Conservation (phyloP, 2,888 invertebrate genomes). For the Polyploca ridens region DNA sequence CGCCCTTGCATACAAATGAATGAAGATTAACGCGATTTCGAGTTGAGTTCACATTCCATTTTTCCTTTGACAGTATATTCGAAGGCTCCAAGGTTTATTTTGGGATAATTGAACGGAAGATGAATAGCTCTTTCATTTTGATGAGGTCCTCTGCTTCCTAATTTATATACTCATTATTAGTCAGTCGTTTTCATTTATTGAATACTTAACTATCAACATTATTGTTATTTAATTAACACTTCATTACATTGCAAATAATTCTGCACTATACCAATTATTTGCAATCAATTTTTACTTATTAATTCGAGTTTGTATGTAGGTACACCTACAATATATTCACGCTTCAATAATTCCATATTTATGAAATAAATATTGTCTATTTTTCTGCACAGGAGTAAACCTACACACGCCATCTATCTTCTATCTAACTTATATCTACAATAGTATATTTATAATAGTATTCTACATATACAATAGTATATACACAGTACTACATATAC, state of each 20-base stretch:
- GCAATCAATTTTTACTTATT: too few species aligned
- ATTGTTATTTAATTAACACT: background rate
- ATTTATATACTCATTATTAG: constrained; percentile 9
- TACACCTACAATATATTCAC: too few species aligned
- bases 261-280: too few species aligned
- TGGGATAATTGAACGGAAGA: constrained; percentile 47
- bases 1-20: constrained; percentile 70
- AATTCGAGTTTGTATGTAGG: too few species aligned
- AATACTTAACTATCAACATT: background rate
- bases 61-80: constrained; percentile 57
- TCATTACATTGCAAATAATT: background rate
- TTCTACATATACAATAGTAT: too few species aligned
- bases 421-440: too few species aligned
- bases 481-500: too few species aligned
- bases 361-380: too few species aligned
- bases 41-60: constrained; percentile 48
- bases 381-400: too few species aligned
- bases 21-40: constrained; percentile 59
- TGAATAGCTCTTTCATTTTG: constrained; percentile 16
- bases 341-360: too few species aligned
- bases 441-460: too few species aligned
- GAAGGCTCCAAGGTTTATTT: constrained; percentile 49
- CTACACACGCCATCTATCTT: too few species aligned
- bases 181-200: background rate
- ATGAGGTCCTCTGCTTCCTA: background rate